A percentile compares a stretch with the other conserved stretches of the same genome.
Evolutionary conservation across 1,140 invertebrate species (phyloP).

Genomic region (Piezodorus guildinii): DNA sequence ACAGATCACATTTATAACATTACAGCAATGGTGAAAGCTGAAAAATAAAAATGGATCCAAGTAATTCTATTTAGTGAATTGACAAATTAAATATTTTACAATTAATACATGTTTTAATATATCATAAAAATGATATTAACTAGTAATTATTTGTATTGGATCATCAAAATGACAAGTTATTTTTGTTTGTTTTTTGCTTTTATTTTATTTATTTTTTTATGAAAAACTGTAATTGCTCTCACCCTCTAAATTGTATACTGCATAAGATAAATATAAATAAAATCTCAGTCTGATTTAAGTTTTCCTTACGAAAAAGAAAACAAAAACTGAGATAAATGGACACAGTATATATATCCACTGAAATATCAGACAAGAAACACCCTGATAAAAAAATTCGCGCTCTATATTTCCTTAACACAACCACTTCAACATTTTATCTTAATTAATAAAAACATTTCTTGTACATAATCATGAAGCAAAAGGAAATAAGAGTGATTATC

Average conservation of each 20-base stretch:
- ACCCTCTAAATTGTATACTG: constrained; percentile 14
- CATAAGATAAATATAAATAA: constrained; percentile 10
- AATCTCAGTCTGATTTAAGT: constrained; percentile 7
- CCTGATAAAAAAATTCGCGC: constrained; percentile 14
- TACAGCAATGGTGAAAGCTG: constrained; percentile 19
- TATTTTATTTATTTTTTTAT: background rate
- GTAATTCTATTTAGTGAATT: constrained; percentile 17
- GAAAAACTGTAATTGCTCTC: background rate
- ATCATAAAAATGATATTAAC: constrained; percentile 20
- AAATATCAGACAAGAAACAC: constrained; percentile 12
- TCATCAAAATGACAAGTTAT: constrained; percentile 13
- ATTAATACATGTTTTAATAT: constrained; percentile 13
- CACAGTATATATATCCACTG: constrained; percentile 14
- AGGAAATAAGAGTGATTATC: constrained; percentile 14
- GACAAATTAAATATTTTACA: constrained; percentile 18
- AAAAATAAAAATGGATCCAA: background rate
- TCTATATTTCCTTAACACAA: constrained; percentile 17
- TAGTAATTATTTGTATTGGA: constrained; percentile 11
- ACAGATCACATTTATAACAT: constrained; percentile 11
- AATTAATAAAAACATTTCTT: background rate
- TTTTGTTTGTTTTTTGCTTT: background rate
- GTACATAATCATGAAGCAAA: background rate
- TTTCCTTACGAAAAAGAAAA: background rate
- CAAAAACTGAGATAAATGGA: constrained; percentile 8
- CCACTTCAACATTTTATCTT: constrained; percentile 6